Evolutionary conservation across 2,888 invertebrate genomes (phyloP), one percentile per base, ranked within the genome.

Genomic region (Dicyrtoma fusca): DNA sequence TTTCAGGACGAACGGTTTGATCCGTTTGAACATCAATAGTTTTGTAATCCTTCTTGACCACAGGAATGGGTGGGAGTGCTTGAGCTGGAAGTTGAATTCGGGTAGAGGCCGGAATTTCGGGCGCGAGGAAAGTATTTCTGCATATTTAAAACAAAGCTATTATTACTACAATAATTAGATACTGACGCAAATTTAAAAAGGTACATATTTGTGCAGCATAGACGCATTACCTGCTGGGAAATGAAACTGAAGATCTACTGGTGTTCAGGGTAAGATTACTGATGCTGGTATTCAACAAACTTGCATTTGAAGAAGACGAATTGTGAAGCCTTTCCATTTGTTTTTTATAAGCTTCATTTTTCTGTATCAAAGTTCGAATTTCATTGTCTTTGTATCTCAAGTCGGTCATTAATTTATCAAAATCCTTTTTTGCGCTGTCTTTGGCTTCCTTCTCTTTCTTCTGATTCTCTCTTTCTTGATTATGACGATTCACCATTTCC

Each of bases 401-500:
- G 1, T 62, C 26, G 5, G 70, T 51, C 21, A 21, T 25, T 3
- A 42, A 0, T n/a, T 13, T 51, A 21, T 70, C 70, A 1, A 51
- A 6, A 21, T 70, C 70, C 10, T 66, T 34, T 19, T 11, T 8
- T 23, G 26, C 14, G 13, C 34, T 25, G 2, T n/a, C n/a, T 13
- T 59, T 59, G 0, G 10, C 34, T 26, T 59, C 59, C 26, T 2
- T 17, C 26, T 59, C 59, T 14, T 13, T 55, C 13, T 55, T 53
- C 17, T 59, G 44, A n/a, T 45, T 21, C 1, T 45, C 23, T 17
- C 26, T 53, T 8, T 62, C 63, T 44, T 55, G 10, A 25, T 51
- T 26, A 69, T 5, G 4, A 63, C 71, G 26, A n/a, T 42, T 44
- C 17, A 53, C 11, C 14, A 71, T n/a, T 17, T 63, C 63, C 25